Base-by-base conservation (phyloP, 2,888 invertebrate genomes). In the Mylabris sibirica region DNA sequence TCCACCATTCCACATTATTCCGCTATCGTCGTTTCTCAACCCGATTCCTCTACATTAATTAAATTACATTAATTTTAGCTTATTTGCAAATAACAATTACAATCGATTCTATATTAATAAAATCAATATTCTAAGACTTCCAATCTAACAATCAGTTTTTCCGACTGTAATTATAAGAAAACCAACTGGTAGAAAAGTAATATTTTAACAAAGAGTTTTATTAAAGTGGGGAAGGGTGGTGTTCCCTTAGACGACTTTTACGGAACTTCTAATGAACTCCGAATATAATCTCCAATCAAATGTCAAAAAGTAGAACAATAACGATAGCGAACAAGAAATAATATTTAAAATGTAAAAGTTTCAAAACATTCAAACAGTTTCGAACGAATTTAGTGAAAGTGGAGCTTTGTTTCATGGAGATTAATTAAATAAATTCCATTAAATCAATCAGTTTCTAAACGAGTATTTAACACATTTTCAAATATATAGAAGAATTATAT, bases 261-360 rank as follows among this genome's bases (percentile, higher is more conserved):
- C 12, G 4, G 4, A 57, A 57, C 22, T 24, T 57, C 24, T 57
- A 57, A 57, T 49, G 24, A 57, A 24, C 24, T 57, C 24, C 12
- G 57, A 57, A 57, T 24, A 22, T 53, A 53, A 53, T 53, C 57
- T 57, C 24, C 24, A 57, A 57, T 57, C 12, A 24, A 57, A 57
- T 14, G 14, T 24, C 57, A 57, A 57, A 24, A 57, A 57, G 12
- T 12, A 57, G 12, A 57, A 57, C 4, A 14, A 53, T 12, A 22
- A 22, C 53, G 24, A 57, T 20, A 20, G 9, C 20, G 17, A 44
- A 44, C 9, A 20, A 2, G 20, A 49, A 20, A 20, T 17, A 44
- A 44, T 24, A 24, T 57, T 57, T 12, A 24, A 57, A 57, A 24
- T 12, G 57, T 57, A 14, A 57, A 57, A 57, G 11, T 24, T 57